Evolutionary conservation across 2,113 vertebrate species (phyloP), one percentile per base, ranked within the genome.

Genomic region (Osmerus eperlanus): DNA sequence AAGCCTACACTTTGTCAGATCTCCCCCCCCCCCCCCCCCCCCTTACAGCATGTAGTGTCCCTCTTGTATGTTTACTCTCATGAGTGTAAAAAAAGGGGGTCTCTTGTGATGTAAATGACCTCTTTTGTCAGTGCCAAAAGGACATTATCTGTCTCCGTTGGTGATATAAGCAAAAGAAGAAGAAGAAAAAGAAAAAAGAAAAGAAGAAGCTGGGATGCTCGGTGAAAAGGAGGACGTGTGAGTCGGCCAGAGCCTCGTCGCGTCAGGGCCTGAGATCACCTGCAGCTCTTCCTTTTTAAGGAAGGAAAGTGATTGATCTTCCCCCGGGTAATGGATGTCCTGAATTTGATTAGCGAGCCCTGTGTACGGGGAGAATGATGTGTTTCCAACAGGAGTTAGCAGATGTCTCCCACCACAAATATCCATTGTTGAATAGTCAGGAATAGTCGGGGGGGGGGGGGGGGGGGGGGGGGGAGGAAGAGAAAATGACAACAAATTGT

Each of bases 41-140:
- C 76, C 56, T 65, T 15, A 12, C 65, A 9, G 11, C 18, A 32
- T 4, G 25, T 47, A 65, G 25, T 61, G 66, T 29, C 63, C 61
- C 75, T 41, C 71, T 64, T 61, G 32, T 77, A 63, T 56, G 62
- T 78, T 79, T 71, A 74, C 79, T 78, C 81, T 76, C 76, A 71
- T 55, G 78, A 79, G 59, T 75, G 69, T 79, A 84, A 82, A 80
- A 69, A 36, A 28, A 28, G 2, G 2, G 25, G 86, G 55, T 79
- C 77, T 84, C 71, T 90, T 89, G 89, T 90, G 83, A 91, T 89
- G 88, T 80, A 86, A 88, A 90, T 84, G 65, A 52, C 65, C 70
- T 85, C 83, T 54, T 89, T 85, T 89, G 87, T 89, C 52, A 18
- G 18, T 65, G 68, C 75, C 76, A 75, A 67, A 74, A 75, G 78